Conservation (phyloP, 1,140 invertebrate species). For the Tetramorium alpestre region DNA sequence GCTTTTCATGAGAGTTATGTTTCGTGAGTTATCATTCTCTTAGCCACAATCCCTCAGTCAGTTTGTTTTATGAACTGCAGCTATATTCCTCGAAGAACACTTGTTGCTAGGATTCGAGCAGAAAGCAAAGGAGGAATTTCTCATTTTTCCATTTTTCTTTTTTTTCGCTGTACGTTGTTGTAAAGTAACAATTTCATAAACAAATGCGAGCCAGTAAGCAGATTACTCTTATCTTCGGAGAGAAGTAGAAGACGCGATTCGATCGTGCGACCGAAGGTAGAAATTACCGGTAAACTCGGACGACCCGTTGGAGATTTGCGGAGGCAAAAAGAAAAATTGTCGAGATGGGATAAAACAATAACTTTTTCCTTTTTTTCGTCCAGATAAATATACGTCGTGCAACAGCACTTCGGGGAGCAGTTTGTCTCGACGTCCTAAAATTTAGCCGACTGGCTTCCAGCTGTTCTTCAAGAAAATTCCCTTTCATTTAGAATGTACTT, state of each 20-base stretch:
- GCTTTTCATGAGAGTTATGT: constrained; percentile 18
- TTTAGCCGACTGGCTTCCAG: constrained; percentile 56
- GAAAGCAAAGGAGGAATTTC: not conserved
- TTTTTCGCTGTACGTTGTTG: not conserved
- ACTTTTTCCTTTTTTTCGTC: constrained; percentile 45
- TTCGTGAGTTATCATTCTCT: constrained; percentile 44
- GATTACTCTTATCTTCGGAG: constrained; percentile 4
- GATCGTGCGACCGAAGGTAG: not conserved
- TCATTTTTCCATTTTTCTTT: not conserved
- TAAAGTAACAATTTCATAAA: constrained; percentile 17
- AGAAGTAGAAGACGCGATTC: constrained; percentile 18
- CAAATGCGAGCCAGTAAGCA: constrained; percentile 5
- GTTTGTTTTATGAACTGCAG: constrained; percentile 49
- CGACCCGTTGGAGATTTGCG: constrained; percentile 38
- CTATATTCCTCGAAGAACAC: constrained; percentile 47
- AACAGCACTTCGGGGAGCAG: constrained; percentile 63
- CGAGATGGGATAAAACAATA: constrained; percentile 63
- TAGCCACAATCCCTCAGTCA: constrained; percentile 30
- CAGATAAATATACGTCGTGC: constrained; percentile 61
- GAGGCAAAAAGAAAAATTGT: constrained; percentile 46
- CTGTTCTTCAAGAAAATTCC: constrained; percentile 33
- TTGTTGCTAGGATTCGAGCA: constrained; percentile 38
- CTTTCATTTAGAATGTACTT: not conserved
- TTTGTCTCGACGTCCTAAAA: constrained; percentile 64
- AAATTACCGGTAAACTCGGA: constrained; percentile 35